Evolutionary conservation across 2,888 invertebrate genomes (phyloP), one percentile per base, ranked within the genome.

Genomic region (Nephrotoma flavescens): DNA sequence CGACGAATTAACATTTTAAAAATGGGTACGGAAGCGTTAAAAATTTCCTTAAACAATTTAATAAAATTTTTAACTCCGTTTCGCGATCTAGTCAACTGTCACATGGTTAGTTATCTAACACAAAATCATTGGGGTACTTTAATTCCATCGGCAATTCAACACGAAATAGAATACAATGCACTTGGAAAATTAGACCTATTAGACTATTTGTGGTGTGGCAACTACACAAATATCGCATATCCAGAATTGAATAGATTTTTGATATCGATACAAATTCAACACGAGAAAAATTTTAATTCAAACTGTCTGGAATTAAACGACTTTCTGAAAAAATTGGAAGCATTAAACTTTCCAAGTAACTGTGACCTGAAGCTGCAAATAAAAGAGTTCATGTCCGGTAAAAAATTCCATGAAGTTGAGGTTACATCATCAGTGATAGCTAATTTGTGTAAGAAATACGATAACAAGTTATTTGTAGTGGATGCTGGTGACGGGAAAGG

Each of bases 401-500:
- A 97, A 90, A 97, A 97, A 89, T 94, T 94, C 83, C 96, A 97
- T 90, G 97, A 97, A 94, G 95, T 95, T 0, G 94, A 95, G 90
- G 92, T 93, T 12, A 93, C 95, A 91, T 94, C 95, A 0, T 91
- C 92, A 0, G 90, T 95, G 0, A 93, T 94, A 0, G 92, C 94
- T 1, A 92, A 93, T 1, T 89, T 96, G 87, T 90, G 89, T 90
- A 91, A 2, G 89, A 90, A 87, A 19, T 45, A 84, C 85, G 15
- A 83, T 0, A 41, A 87, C 6, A 19, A 19, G 9, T 1, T 89
- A 5, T 93, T 94, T 90, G 92, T 96, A 71, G 93, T 98, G 15
- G 98, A 98, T 90, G 94, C 97, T 83, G 98, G 98, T 0, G 97
- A 97, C 89, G 98, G 98, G 0, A 96, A 96, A 90, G 98, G 97